These are phyloP conservation scores for Holothuria glaberrima DNA, from an alignment of 35 echinoderm and acorn worm species.

Conservation along the genomic window DNA sequence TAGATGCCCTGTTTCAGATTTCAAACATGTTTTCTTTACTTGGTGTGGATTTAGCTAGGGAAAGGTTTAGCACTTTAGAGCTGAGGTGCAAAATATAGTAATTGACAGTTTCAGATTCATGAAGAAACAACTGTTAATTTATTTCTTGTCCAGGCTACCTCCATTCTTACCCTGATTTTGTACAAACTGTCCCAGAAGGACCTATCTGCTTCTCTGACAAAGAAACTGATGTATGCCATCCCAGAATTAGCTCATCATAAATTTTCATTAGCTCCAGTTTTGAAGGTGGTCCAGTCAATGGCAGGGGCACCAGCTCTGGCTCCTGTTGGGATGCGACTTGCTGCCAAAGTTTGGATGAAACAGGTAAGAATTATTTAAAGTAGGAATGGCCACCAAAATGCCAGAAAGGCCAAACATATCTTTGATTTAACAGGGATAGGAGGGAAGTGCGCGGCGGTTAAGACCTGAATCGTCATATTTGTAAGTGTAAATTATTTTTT, in stretches of 20 bases:
- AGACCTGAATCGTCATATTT: too few species aligned
- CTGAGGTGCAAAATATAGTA: too few species aligned
- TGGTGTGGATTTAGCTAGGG: too few species aligned
- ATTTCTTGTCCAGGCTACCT: slow-evolving; percentile 24
- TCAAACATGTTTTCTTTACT: too few species aligned
- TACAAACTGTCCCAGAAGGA: slow-evolving; percentile 52
- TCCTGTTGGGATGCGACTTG: slow-evolving; percentile 35
- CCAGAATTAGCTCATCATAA: slow-evolving; percentile 45
- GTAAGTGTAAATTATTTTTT: too few species aligned
- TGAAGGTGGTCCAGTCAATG: slow-evolving; percentile 59
- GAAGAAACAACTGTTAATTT: background rate
- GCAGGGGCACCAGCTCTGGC: slow-evolving; percentile 1
- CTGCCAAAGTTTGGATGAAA: slow-evolving; percentile 52
- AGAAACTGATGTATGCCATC: slow-evolving; percentile 50
- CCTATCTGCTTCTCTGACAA: slow-evolving; percentile 17
- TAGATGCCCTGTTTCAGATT: too few species aligned
- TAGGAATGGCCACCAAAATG: background rate
- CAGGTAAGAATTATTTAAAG: background rate
- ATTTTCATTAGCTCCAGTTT: slow-evolving; percentile 22
- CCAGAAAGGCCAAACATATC: too few species aligned
- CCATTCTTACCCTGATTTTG: slow-evolving; percentile 32
- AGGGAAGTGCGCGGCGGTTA: too few species aligned
- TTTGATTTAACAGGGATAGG: too few species aligned
- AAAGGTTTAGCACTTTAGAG: too few species aligned
- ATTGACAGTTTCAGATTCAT: too few species aligned